Evolutionary conservation across 2,113 vertebrate genomes (phyloP).

Genomic region (Pseudorhombus dupliciocellatus): DNA sequence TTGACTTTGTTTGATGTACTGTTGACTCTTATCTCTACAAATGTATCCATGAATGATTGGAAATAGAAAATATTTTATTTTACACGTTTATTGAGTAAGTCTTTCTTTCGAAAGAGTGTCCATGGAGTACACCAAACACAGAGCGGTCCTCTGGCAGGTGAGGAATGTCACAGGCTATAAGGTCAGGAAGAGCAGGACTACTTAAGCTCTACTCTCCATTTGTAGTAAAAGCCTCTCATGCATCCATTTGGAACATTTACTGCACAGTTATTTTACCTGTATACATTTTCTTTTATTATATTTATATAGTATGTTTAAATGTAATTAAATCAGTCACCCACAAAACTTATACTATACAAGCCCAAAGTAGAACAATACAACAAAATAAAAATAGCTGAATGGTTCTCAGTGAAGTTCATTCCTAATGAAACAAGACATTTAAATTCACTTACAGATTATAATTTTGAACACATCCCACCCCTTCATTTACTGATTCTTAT

Average conservation of each 20-base stretch:
- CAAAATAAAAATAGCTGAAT: no score
- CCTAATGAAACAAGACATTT: no score
- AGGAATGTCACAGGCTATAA: constrained; percentile 31
- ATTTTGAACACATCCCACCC: no score
- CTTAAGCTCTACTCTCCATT: background rate
- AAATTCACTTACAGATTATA: no score
- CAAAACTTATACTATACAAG: background rate
- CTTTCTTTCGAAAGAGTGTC: constrained; percentile 25
- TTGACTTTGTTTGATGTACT: constrained; percentile 70
- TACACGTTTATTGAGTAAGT: constrained; percentile 62
- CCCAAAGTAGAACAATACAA: no score
- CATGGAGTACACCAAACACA: background rate
- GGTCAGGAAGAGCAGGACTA: background rate
- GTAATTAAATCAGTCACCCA: background rate
- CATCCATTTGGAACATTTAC: background rate
- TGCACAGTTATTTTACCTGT: background rate
- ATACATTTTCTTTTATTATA: background rate
- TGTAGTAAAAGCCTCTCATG: background rate
- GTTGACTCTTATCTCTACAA: constrained; percentile 70
- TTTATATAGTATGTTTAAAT: background rate
- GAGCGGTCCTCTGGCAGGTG: constrained; percentile 14
- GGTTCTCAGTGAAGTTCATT: no score
- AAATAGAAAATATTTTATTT: constrained; percentile 77
- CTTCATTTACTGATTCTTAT: no score
- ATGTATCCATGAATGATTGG: constrained; percentile 72